Evolutionary conservation across 2,113 vertebrate species (phyloP).

Genomic region (Elachura formosa): DNA sequence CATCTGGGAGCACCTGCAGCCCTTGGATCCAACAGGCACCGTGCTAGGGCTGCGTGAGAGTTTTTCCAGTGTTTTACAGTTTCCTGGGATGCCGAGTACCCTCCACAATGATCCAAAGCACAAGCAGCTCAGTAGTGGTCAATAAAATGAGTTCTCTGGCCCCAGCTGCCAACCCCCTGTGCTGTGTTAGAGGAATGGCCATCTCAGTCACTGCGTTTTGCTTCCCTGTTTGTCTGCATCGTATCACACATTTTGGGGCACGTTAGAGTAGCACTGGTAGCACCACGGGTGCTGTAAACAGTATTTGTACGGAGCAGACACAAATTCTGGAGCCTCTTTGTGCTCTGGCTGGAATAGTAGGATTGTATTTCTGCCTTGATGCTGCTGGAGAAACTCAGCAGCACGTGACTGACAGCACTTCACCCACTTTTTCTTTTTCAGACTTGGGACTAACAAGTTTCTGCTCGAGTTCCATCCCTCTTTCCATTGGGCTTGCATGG

Average conservation of each 20-base stretch:
- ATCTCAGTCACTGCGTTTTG: accelerated
- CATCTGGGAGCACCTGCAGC: background rate
- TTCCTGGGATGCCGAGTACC: background rate
- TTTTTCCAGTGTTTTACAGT: background rate
- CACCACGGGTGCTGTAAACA: background rate
- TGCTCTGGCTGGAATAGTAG: background rate
- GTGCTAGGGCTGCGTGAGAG: background rate
- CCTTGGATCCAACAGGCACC: background rate
- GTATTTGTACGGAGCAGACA: background rate
- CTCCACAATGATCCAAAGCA: background rate
- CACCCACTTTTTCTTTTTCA: background rate
- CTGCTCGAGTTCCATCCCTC: background rate
- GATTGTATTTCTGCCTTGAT: background rate
- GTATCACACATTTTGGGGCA: background rate
- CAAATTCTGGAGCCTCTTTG: background rate
- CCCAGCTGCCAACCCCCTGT: background rate
- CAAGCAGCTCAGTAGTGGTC: background rate
- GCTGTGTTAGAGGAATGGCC: background rate
- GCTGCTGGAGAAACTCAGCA: background rate
- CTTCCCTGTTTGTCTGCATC: background rate
- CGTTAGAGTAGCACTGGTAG: background rate
- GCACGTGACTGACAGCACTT: background rate
- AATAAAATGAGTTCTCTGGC: background rate
- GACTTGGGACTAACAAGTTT: background rate
- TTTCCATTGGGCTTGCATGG: background rate